Base-by-base conservation (phyloP, 2,113 vertebrate species). In the Donacobius atricapilla region DNA sequence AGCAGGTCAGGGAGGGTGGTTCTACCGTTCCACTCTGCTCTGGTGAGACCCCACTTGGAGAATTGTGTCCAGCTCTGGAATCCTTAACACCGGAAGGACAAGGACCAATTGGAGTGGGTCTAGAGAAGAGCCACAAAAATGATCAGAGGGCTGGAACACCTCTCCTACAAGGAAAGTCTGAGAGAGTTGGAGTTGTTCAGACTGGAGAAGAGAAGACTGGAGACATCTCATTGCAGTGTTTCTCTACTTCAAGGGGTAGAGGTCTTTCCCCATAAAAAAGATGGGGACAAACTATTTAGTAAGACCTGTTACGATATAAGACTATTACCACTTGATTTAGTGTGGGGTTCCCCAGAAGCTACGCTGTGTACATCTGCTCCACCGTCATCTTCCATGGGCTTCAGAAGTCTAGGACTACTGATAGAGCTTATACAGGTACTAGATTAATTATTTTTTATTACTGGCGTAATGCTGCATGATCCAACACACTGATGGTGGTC, bases 361-460 rank as follows among this genome's bases (percentile, higher is more conserved):
- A 16, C 5, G 6, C 11, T 15, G 5, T 25, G 5, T 13, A 13
- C 39, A 22, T 64, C 20, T 45, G 8, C 13, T 87, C 21, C 3
- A 9, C 20, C 2, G 0, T 37, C 6, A 1, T 30, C 17, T 31
- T 86, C 33, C 63, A 40, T 3, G 6, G 10, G 15, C 47, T 72
- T 39, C 22, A 58, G 40, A 27, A 22, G 11, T 53, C 39, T 42
- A 50, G 30, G 10, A 69, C 35, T 80, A 42, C 31, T 21, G 30
- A 68, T 6, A 14, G 21, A 68, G 8, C 0, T 87, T 54, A 45
- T 15, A 39, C 0, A 19, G 3, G 39, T 66, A 79, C 10, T 12
- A 75, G 56, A 50, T 45, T 33, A 51, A 89, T 57, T 65, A 50
- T 63, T 89, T 60, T 76, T 11, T 33, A 23, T 58, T 54, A 58